Evolutionary conservation across 2,888 invertebrate genomes (phyloP), one percentile per base, ranked within the genome.

Genomic region (Morinoia aosen): DNA sequence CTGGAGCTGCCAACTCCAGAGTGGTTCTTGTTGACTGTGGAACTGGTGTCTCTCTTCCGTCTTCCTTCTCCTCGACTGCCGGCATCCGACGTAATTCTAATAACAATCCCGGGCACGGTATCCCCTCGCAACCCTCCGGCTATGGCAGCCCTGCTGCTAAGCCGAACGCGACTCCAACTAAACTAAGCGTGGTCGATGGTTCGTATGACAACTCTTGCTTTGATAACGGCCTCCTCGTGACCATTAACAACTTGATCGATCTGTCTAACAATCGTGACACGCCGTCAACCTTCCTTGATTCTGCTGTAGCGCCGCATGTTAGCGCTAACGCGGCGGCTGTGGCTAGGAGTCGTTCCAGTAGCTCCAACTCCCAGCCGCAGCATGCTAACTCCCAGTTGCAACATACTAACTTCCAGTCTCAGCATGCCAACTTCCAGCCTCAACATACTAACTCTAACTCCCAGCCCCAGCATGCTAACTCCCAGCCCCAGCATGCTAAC

Each of bases 191-290:
- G 25, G 40, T 56, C 10, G 56, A 56, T 25, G 91, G 91, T 91
- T 48, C 91, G 25, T 91, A 91, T 56, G 40, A 40, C 91, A 94
- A 94, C 58, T 61, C 94, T 94, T 39, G 39, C 94, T 61, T 94
- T 39, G 94, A 61, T 58, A 58, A n/a, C 56, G 94, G 61, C 33
- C 94, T 94, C 16, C 58, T 94, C 33, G 94, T 94, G 11, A 94
- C 94, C 61, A 61, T 94, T 94, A 94, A 94, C 94, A 94, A 94
- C 39, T n/a, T 94, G 11, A 57, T 94, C 11, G 94, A 94, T 33
- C 58, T n/a, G 33, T 94, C 94, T 58, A 57, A 94, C 58, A 94
- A 94, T 57, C 58, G 58, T 94, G 91, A 91, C 11, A 40, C 40
- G 16, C 56, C 91, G 11, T 11, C 10, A 14, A 4, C 33, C 4